Conservation (phyloP, 2,113 vertebrate species). For the Telmatochromis bifrenatus region DNA sequence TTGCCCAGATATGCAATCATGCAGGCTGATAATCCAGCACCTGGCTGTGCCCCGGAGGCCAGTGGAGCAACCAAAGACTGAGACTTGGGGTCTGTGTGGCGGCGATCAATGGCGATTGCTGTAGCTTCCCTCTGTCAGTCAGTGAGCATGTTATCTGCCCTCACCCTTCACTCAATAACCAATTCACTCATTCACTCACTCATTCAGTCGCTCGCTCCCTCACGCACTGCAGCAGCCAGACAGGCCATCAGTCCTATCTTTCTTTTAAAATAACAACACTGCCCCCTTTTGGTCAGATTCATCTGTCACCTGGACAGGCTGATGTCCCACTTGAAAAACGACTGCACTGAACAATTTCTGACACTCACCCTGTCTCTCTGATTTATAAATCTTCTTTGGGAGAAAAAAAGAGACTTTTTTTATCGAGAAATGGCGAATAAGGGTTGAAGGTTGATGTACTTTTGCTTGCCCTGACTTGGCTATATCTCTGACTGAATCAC, state of each 20-base stretch:
- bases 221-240: conserved; percentile 35
- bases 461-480: conserved; percentile 51
- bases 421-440: conserved; percentile 8
- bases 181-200: conserved; percentile 54
- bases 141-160: conserved; percentile 55
- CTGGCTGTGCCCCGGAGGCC: conserved; percentile 25
- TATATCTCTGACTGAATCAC: conserved; percentile 60
- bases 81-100: conserved; percentile 30
- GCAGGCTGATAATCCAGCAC: conserved; percentile 53
- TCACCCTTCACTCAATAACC: conserved; percentile 54
- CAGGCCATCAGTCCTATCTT: not conserved
- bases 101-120: conserved; percentile 66
- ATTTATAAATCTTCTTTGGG: conserved; percentile 58
- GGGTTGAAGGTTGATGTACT: conserved; percentile 61
- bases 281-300: conserved; percentile 69
- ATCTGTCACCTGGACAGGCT: conserved; percentile 17
- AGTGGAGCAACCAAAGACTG: conserved; percentile 33
- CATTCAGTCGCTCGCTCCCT: conserved; percentile 22
- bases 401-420: conserved; percentile 32
- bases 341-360: conserved; percentile 42
- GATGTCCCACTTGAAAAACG: conserved; percentile 55
- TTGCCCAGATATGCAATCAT: conserved; percentile 45
- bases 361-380: conserved; percentile 43
- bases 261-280: conserved; percentile 68
- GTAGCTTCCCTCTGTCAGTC: conserved; percentile 67